Evolutionary conservation across 2,113 vertebrate genomes (phyloP).

Genomic region (Rutilus rutilus): DNA sequence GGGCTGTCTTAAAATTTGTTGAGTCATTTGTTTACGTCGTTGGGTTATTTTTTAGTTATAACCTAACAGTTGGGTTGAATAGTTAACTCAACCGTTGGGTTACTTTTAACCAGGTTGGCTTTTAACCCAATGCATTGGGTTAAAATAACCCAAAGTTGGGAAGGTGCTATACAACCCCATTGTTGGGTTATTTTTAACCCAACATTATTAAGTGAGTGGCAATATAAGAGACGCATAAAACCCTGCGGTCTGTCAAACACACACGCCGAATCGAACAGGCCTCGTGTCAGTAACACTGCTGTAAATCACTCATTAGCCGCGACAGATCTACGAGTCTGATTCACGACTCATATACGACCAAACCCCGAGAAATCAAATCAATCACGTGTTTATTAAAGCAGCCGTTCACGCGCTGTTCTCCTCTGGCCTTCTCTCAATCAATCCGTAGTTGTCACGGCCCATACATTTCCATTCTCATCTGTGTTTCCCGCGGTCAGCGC

Average conservation of each 20-base stretch:
- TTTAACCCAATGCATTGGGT: too few relatives aligned
- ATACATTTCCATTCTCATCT: slow-evolving; percentile 56
- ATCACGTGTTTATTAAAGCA: slow-evolving; percentile 51
- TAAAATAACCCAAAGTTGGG: too few relatives aligned
- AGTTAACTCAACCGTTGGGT: too few relatives aligned
- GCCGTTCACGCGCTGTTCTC: neutral
- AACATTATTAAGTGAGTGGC: neutral
- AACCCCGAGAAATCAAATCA: slow-evolving; percentile 44
- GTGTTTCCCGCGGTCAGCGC: slow-evolving; percentile 47
- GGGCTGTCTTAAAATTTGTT: too few relatives aligned
- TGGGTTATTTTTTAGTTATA: too few relatives aligned
- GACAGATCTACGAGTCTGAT: slow-evolving; percentile 52
- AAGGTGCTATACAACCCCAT: too few relatives aligned
- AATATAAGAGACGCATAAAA: neutral
- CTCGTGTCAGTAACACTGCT: slow-evolving; percentile 35
- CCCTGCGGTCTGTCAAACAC: slow-evolving; percentile 29
- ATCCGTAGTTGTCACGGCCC: slow-evolving; percentile 29
- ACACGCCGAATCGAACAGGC: slow-evolving; percentile 25
- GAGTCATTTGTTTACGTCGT: too few relatives aligned
- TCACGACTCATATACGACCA: slow-evolving; percentile 26
- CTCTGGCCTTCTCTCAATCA: neutral
- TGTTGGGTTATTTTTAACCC: too few relatives aligned
- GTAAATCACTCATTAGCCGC: slow-evolving; percentile 43
- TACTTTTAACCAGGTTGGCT: too few relatives aligned
- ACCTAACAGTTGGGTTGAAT: too few relatives aligned